These are phyloP conservation scores for Chrysolina haemoptera DNA, from an alignment of 2,888 invertebrate genomes.

Conservation along the genomic window DNA sequence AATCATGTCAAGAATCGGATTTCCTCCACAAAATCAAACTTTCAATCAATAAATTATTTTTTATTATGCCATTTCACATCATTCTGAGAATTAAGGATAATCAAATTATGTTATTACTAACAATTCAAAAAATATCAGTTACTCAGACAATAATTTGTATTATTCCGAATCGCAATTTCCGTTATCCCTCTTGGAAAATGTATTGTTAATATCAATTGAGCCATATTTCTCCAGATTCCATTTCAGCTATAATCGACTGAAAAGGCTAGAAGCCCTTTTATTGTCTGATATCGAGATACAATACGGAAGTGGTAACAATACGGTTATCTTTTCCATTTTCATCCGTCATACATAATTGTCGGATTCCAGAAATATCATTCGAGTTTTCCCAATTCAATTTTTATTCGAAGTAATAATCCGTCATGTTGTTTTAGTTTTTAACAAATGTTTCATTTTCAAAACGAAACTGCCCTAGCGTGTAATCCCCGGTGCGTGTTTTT, in stretches of 20 bases:
- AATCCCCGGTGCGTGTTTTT: background rate
- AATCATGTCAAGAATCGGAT: too few relatives aligned
- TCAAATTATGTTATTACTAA: too few relatives aligned
- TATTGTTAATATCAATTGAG: background rate
- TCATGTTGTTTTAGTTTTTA: background rate
- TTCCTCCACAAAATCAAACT: too few relatives aligned
- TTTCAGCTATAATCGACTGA: background rate
- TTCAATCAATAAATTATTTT: too few relatives aligned
- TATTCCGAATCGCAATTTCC: too few relatives aligned
- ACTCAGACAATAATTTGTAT: too few relatives aligned
- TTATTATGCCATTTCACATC: too few relatives aligned
- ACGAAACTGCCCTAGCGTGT: background rate
- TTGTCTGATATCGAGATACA: background rate
- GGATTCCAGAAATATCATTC: background rate
- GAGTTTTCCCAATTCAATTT: slow-evolving; percentile 1
- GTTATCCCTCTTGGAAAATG: background rate
- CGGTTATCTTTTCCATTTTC: background rate
- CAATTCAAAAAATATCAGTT: too few relatives aligned
- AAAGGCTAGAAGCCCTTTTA: background rate
- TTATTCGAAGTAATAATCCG: background rate
- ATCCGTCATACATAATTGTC: background rate
- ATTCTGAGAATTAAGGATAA: too few relatives aligned
- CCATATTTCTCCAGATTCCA: background rate
- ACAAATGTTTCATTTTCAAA: background rate
- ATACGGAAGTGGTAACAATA: background rate